Percentiles rank a stretch among this genome's conserved stretches.
Conservation (phyloP, 2,888 invertebrate genomes). For the Agelastica alni region DNA sequence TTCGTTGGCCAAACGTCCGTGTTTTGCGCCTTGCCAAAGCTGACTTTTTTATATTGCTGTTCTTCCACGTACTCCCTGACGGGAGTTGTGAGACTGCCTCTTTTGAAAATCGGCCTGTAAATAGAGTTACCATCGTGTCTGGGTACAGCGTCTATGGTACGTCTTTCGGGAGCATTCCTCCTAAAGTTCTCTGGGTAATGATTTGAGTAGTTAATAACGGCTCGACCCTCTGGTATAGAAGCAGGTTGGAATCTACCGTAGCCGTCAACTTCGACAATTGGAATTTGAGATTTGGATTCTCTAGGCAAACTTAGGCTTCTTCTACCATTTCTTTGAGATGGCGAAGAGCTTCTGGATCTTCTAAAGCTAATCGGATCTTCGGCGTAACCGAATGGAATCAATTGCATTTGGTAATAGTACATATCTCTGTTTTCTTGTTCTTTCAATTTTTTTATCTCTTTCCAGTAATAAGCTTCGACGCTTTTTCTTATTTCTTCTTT, state of each 20-base stretch:
- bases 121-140: slow-evolving; percentile 28
- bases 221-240: slow-evolving; percentile 40
- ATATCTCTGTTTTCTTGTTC: slow-evolving; percentile 65
- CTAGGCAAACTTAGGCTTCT: slow-evolving; percentile 56
- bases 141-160: slow-evolving; percentile 38
- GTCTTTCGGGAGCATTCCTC: slow-evolving; percentile 43
- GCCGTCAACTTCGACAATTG: slow-evolving; percentile 10
- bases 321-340: slow-evolving; percentile 51
- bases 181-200: slow-evolving; percentile 36
- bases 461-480: slow-evolving; percentile 72
- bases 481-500: slow-evolving; percentile 63
- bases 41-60: slow-evolving; percentile 58
- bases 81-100: slow-evolving; percentile 57
- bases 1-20: slow-evolving; percentile 58
- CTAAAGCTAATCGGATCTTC: slow-evolving; percentile 49
- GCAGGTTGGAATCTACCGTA: slow-evolving; percentile 26
- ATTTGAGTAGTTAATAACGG: slow-evolving; percentile 31
- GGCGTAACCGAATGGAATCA: slow-evolving; percentile 44
- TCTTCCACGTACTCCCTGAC: slow-evolving; percentile 46
- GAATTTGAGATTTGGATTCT: slow-evolving; percentile 27
- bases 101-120: slow-evolving; percentile 60
- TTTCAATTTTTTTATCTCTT: slow-evolving; percentile 67
- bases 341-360: slow-evolving; percentile 57
- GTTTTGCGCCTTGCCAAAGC: slow-evolving; percentile 50
- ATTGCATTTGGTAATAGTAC: slow-evolving; percentile 45